Percentiles rank a stretch among this genome's conserved stretches.
Conservation (phyloP, 1,140 invertebrate genomes). For the Drosophila hydei region DNA sequence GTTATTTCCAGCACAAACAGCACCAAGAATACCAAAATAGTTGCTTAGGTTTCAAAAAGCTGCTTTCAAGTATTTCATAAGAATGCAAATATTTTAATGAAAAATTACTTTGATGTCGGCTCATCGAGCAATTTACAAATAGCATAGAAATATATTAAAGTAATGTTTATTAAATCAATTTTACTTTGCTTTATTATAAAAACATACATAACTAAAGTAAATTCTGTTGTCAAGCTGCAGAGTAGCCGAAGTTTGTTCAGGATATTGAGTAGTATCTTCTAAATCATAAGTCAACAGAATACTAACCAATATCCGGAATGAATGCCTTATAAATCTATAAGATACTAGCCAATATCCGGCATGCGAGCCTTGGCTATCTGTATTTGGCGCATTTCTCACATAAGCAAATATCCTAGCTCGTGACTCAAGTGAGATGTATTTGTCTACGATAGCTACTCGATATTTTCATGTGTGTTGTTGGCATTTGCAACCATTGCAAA, state of each 20-base stretch:
- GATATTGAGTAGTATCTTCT: no score
- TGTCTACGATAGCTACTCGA: background rate
- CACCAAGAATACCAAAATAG: conserved; percentile 30
- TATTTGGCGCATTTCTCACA: background rate
- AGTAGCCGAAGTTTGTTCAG: no score
- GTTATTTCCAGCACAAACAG: conserved; percentile 21
- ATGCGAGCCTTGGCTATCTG: background rate
- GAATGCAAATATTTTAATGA: background rate
- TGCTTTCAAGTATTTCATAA: conserved; percentile 11
- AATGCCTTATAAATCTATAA: background rate
- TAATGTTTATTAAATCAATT: no score
- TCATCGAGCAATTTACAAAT: background rate
- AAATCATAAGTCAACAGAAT: no score
- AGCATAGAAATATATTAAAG: background rate
- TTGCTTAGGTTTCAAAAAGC: conserved; percentile 11
- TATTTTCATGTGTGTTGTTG: no score
- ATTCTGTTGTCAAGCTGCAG: no score
- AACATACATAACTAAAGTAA: no score
- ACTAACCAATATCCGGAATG: no score
- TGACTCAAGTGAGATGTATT: conserved; percentile 5
- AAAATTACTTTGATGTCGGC: conserved; percentile 3
- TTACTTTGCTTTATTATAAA: no score
- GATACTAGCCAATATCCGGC: conserved; percentile 1
- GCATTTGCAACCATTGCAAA: no score
- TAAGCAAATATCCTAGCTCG: background rate